Evolutionary conservation across 1,140 invertebrate genomes (phyloP).

Genomic region (Euwallacea similis): DNA sequence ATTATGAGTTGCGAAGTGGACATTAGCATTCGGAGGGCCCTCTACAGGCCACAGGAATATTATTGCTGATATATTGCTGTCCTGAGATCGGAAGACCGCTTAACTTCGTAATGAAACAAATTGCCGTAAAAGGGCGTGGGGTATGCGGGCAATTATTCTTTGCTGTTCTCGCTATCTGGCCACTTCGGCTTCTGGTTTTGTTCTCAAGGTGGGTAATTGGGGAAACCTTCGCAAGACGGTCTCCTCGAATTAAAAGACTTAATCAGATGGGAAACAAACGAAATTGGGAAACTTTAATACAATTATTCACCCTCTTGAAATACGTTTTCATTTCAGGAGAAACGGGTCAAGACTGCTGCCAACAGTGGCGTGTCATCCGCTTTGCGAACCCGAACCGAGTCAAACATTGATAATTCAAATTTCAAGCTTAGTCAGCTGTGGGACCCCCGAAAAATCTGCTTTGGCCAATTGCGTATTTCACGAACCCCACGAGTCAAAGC

Average conservation of each 20-base stretch:
- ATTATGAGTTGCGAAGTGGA: constrained; percentile 25
- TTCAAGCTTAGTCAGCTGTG: no score
- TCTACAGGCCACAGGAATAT: constrained; percentile 6
- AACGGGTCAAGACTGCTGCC: no score
- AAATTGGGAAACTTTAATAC: constrained; percentile 15
- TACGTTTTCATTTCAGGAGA: constrained; percentile 3
- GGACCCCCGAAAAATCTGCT: no score
- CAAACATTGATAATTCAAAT: no score
- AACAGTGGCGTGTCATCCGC: no score
- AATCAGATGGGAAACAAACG: constrained; percentile 14
- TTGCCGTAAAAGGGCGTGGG: no score
- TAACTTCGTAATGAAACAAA: no score
- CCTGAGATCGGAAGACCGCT: background rate
- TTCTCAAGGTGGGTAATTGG: constrained; percentile 6
- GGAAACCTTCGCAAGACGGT: background rate
- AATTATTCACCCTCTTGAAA: constrained; percentile 14
- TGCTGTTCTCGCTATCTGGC: no score
- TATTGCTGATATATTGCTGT: constrained; percentile 7
- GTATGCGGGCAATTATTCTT: no score
- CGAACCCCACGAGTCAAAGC: no score
- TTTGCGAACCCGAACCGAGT: no score
- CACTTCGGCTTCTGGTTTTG: background rate
- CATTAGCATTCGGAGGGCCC: constrained; percentile 11
- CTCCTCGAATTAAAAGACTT: constrained; percentile 12
- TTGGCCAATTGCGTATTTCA: no score